Evolutionary conservation across 2,113 vertebrate genomes (phyloP).

Genomic region (Rhea americana): DNA sequence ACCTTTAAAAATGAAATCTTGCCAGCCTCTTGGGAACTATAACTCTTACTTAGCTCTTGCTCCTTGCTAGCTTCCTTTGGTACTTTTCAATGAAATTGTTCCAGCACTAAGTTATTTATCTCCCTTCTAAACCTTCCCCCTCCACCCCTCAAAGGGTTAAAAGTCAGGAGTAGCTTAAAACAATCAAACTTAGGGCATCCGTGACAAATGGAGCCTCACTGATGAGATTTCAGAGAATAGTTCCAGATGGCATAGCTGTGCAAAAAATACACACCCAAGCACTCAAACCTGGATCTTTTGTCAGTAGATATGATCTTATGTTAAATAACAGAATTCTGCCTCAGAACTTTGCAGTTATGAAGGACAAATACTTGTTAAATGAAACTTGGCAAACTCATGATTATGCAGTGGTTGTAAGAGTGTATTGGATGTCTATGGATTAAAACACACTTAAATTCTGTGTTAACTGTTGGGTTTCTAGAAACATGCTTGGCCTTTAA

Average conservation of each 20-base stretch:
- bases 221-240: neutral
- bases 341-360: neutral
- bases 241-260: slow-evolving; percentile 8
- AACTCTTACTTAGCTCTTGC: neutral
- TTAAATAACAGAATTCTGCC: neutral
- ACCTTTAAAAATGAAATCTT: slow-evolving; percentile 35
- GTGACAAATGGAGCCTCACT: slow-evolving; percentile 9
- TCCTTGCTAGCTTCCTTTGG: neutral
- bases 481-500: neutral
- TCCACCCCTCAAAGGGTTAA: neutral
- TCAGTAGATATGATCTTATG: neutral
- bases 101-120: neutral
- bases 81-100: slow-evolving; percentile 18
- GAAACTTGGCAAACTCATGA: neutral
- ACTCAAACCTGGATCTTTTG: neutral
- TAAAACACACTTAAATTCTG: neutral
- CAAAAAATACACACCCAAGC: neutral
- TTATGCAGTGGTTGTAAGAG: neutral
- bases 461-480: neutral
- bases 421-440: neutral
- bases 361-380: neutral
- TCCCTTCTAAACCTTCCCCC: neutral
- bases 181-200: neutral
- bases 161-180: slow-evolving; percentile 26
- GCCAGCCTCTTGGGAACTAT: neutral